Evolutionary conservation across 2,113 vertebrate genomes (phyloP).

Genomic region (Brevimyrus niger): DNA sequence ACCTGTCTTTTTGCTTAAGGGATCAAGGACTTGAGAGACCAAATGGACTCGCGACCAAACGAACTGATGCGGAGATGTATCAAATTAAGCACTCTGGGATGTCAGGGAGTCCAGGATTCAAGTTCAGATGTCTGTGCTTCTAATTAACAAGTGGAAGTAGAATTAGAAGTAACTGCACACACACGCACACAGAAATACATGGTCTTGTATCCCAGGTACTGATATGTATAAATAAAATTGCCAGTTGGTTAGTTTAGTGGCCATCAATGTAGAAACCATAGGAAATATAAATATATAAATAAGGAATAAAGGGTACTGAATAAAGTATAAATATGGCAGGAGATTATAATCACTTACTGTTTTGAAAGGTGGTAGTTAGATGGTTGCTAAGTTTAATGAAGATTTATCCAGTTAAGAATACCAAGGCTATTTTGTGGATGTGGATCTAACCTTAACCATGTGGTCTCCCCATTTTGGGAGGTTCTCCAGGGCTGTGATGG

Average conservation of each 20-base stretch:
- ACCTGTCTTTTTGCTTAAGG: background rate
- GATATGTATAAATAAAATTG: background rate
- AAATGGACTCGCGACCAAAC: background rate
- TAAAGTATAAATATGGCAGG: background rate
- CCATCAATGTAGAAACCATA: background rate
- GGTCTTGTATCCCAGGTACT: background rate
- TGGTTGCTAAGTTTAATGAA: background rate
- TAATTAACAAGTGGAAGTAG: background rate
- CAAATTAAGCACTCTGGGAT: background rate
- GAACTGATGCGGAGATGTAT: background rate
- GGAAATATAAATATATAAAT: background rate
- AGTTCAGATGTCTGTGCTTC: background rate
- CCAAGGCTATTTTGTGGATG: conserved; percentile 26
- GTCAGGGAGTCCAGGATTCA: background rate
- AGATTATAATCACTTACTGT: background rate
- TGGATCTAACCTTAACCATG: conserved; percentile 44
- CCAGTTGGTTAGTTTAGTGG: background rate
- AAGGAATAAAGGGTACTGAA: background rate
- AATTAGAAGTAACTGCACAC: background rate
- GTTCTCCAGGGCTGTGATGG: conserved; percentile 31
- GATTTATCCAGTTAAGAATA: background rate
- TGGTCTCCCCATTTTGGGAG: conserved; percentile 29
- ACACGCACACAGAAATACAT: background rate
- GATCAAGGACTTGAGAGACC: background rate
- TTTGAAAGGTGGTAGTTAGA: background rate